Evolutionary conservation across 2,113 vertebrate species (phyloP).

Genomic region (Pandion haliaetus): DNA sequence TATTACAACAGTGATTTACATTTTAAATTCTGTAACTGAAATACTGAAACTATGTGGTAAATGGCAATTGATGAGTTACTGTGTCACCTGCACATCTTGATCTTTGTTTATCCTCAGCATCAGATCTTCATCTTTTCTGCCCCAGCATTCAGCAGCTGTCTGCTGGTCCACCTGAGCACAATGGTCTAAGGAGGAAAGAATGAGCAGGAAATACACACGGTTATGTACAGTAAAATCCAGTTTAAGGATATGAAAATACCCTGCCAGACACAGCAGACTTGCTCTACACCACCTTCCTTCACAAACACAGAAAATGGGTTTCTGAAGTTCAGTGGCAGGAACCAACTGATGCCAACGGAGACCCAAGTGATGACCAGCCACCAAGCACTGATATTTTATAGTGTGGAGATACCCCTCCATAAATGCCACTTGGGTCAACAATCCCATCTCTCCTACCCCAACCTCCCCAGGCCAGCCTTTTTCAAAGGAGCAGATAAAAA

Average conservation of each 20-base stretch:
- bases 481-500: not conserved
- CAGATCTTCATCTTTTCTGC: not conserved
- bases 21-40: not conserved
- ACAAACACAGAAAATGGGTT: not conserved
- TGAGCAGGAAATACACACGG: rapidly evolving
- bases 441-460: not conserved
- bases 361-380: not conserved
- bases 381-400: too few relatives aligned
- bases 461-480: not conserved
- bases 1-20: not conserved
- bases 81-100: not conserved
- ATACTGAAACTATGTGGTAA: rapidly evolving
- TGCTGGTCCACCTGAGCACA: rapidly evolving
- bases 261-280: not conserved
- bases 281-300: too few relatives aligned
- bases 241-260: not conserved
- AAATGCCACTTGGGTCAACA: not conserved
- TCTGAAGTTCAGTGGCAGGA: not conserved
- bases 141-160: not conserved
- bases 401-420: not conserved
- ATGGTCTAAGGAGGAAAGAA: not conserved
- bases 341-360: not conserved
- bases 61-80: rapidly evolving
- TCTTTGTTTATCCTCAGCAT: not conserved
- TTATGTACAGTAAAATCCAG: not conserved